phyloP scores from a whole-genome alignment of 2,797 vertebrate species.

The Xerus rutilus region DNA sequence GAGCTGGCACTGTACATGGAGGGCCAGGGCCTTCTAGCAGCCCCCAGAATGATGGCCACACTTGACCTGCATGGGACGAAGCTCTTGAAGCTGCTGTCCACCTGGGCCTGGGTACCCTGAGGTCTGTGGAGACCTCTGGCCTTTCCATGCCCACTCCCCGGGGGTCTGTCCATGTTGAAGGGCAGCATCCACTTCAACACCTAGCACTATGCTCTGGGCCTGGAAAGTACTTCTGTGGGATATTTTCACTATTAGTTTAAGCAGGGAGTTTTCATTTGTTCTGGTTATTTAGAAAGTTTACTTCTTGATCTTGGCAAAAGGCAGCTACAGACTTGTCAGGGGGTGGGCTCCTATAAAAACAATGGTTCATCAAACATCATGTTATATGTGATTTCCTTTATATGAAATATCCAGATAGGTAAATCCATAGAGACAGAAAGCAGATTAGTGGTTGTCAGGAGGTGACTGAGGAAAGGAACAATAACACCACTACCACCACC shows the following conservation, averaged over 20 bases:
- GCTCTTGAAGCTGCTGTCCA: background rate
- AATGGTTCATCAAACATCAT: background rate
- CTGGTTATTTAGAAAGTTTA: conserved; percentile 30
- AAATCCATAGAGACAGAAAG: background rate
- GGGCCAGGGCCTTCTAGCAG: background rate
- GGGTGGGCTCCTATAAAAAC: background rate
- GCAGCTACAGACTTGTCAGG: background rate
- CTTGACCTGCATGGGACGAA: background rate
- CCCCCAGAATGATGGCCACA: background rate
- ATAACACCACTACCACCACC: no score
- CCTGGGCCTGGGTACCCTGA: background rate
- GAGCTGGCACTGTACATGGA: background rate
- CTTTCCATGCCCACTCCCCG: background rate
- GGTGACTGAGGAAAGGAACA: background rate
- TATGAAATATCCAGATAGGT: background rate
- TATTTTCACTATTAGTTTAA: background rate
- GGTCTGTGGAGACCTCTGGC: background rate
- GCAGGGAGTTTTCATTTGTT: conserved; percentile 53
- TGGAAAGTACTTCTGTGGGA: conserved; percentile 2
- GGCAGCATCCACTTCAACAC: conserved; percentile 10
- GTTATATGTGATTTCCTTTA: background rate
- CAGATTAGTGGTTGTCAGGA: background rate
- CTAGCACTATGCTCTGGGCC: background rate
- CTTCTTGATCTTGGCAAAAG: conserved; percentile 16
- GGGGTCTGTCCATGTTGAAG: background rate